Evolutionary conservation across 2,113 vertebrate species (phyloP), one percentile per base, ranked within the genome.

Genomic region (Mesembrinibis cayennensis): DNA sequence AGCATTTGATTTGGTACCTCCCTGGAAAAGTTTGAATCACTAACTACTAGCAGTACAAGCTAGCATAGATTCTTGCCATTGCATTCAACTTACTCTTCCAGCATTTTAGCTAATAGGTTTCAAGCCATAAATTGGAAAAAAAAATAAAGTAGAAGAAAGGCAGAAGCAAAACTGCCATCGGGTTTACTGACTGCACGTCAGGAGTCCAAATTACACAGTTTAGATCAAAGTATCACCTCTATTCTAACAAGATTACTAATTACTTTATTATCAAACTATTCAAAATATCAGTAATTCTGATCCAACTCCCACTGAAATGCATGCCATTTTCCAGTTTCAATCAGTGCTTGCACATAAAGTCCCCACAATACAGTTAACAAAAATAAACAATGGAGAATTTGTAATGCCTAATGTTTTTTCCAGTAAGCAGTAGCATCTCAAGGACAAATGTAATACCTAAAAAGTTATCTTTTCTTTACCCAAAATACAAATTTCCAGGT

Each of bases 401-500:
- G 36, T 23, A 2, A 56, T 16, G 26, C 50, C 36, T 86, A 21
- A 11, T 42, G 14, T 1, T 9, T 77, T 62, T 92, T 76, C 22
- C 52, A 34, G 52, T 56, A 30, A 92, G 67, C 55, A 87, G 45
- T 44, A 79, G 26, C 36, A 82, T 62, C 53, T 91, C 63, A 74
- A 66, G 55, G 67, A 91, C 32, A 73, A 78, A n/a, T 53, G 23
- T 59, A 95, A 70, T 92, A 87, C 69, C 73, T 90, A 65, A 91
- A 89, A 95, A 92, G 36, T 78, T 87, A 88, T 84, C 44, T 91
- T 93, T 58, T 91, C 66, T 88, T 94, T 95, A 82, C 26, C 45
- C 13, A 29, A 70, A 50, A 90, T 72, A 91, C 76, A 96, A 59
- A 55, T 90, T 95, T 83, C 82, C 78, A 96, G 77, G 74, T 83